Base-by-base conservation (phyloP, 2,797 vertebrate species). In the Brachyrhaphis roseni region DNA sequence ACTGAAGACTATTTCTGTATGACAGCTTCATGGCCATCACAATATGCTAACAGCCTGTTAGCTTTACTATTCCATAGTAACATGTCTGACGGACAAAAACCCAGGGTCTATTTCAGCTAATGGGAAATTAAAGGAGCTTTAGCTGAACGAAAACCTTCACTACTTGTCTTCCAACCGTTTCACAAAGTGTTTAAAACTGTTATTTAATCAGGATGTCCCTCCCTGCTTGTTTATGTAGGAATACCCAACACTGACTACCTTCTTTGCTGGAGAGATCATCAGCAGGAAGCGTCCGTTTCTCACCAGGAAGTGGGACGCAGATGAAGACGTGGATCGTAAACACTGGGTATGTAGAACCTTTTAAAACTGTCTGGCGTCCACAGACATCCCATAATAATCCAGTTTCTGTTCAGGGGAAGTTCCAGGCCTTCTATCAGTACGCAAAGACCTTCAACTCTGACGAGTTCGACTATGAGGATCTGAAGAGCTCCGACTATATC, bases 391-490 rank as follows among this genome's bases (percentile, higher is more conserved):
- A 10, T 79, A 11, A 0, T 74, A 76, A 72, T 28, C 3, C 26
- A 16, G 11, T 72, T 84, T 83, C 39, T 76, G 18, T 82, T 78
- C 86, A 99, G 98, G 97, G 98, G 47, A 99, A 99, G 94, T 99
- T 99, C 88, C 97, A 98, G 91, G 98, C 98, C 78, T 99, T 99
- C 95, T 99, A 98, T 94, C 98, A 99, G 94, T 99, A 98, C 86
- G 98, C 98, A 94, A 99, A 99, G 95, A 97, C 96, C 55, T 99
- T 99, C 95, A 99, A 99, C 91, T 98, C 97, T 0, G 98, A 99
- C 83, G 98, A 99, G 86, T 99, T 99, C 88, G 97, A 98, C 93
- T 99, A 98, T 45, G 97, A 98, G 88, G 97, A 99, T 87, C 95
- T 99, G 88, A 98, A 98, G 95, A 97, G 95, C 57, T 97, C 98